Conservation (phyloP, 2,888 invertebrate genomes). For the Zaprionus bogoriensis region DNA sequence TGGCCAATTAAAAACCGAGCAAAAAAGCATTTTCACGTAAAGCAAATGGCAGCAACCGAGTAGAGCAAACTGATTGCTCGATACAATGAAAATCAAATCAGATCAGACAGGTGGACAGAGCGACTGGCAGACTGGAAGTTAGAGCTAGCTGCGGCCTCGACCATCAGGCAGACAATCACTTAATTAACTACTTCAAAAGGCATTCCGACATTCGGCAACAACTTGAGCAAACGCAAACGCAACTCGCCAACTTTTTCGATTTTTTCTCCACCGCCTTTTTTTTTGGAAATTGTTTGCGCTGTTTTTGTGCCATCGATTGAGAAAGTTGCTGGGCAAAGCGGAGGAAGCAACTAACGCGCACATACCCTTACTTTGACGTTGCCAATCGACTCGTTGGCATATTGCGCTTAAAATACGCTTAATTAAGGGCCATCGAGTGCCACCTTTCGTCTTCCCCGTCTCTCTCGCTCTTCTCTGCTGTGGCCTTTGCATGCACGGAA, state of each 20-base stretch:
- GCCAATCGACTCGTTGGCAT: constrained; percentile 19
- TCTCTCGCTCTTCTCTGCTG: background rate
- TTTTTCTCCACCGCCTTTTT: background rate
- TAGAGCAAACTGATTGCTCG: constrained; percentile 21
- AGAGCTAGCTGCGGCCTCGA: background rate
- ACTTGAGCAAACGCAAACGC: constrained; percentile 34
- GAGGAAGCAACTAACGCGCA: constrained; percentile 11
- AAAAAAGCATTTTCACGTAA: too few relatives aligned
- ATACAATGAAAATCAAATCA: constrained; percentile 56
- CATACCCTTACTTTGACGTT: too few relatives aligned
- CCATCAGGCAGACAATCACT: constrained; percentile 74
- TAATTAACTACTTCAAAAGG: constrained; percentile 69
- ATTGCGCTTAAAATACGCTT: constrained; percentile 44
- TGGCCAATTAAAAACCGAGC: constrained; percentile 60
- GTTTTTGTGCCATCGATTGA: constrained; percentile 57
- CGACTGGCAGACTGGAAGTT: constrained; percentile 8
- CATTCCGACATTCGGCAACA: constrained; percentile 31
- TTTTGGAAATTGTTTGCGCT: constrained; percentile 32
- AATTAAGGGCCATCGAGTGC: constrained; percentile 41
- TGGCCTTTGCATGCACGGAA: background rate
- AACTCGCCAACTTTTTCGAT: constrained; percentile 44
- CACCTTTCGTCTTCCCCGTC: background rate
- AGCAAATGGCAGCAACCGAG: background rate
- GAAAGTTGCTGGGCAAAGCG: constrained; percentile 51
- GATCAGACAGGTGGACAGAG: too few relatives aligned